phyloP scores from a whole-genome alignment of 1,140 invertebrate genomes.

The Drosophila pachea region DNA sequence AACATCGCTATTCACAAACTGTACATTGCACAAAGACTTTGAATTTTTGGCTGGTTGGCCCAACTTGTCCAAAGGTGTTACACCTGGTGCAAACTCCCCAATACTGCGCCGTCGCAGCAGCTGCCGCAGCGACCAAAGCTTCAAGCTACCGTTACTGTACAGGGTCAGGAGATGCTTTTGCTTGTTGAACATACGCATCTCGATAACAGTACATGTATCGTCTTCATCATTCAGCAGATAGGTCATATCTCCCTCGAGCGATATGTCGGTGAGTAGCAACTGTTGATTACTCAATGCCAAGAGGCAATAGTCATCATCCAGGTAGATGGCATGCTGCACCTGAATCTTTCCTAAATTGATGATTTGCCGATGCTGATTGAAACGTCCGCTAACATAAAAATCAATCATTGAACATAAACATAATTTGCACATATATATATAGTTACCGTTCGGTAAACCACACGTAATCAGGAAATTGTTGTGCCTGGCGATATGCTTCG shows the following conservation, averaged over 20 bases:
- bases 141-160: slow-evolving; percentile 58
- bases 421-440: not conserved
- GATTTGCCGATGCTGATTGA: slow-evolving; percentile 71
- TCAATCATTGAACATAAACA: not conserved
- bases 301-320: slow-evolving; percentile 59
- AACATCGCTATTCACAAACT: slow-evolving; percentile 42
- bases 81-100: slow-evolving; percentile 4
- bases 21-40: slow-evolving; percentile 25
- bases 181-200: slow-evolving; percentile 52
- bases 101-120: slow-evolving; percentile 10
- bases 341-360: slow-evolving; percentile 50
- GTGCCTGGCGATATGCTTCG: slow-evolving; percentile 77
- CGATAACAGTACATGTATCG: slow-evolving; percentile 28
- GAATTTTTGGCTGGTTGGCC: slow-evolving; percentile 12
- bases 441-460: slow-evolving; percentile 70
- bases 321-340: slow-evolving; percentile 44
- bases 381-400: slow-evolving; percentile 52
- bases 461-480: slow-evolving; percentile 49
- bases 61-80: not conserved
- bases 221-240: slow-evolving; percentile 46
- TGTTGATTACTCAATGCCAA: slow-evolving; percentile 50
- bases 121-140: slow-evolving; percentile 53
- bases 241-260: slow-evolving; percentile 48
- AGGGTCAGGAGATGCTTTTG: slow-evolving; percentile 58
- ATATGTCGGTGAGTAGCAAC: slow-evolving; percentile 59